Conservation (phyloP, 2,113 vertebrate genomes). For the Machaerirhynchus nigripectus region DNA sequence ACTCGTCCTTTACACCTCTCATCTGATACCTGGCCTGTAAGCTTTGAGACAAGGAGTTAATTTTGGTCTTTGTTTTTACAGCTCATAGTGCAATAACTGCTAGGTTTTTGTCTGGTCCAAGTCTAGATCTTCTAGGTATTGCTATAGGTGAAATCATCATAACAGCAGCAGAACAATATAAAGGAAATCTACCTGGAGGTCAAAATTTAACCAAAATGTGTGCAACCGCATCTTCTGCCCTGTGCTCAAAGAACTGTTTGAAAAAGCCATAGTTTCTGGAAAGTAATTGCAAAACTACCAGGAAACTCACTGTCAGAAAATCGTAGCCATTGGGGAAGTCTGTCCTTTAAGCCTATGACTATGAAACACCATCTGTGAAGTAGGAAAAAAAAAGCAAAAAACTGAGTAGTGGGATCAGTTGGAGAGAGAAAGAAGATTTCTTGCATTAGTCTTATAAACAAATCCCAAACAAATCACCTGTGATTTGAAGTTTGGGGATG, state of each 20-base stretch:
- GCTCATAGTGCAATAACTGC: background rate
- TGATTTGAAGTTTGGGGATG: background rate
- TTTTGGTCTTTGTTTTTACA: background rate
- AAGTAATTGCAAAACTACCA: background rate
- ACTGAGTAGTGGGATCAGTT: background rate
- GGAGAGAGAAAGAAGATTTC: background rate
- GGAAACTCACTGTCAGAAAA: background rate
- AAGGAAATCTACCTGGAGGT: background rate
- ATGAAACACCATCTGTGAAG: background rate
- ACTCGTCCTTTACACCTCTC: background rate
- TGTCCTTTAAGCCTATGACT: background rate
- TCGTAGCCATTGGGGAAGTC: background rate
- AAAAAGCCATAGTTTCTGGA: background rate
- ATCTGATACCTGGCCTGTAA: background rate
- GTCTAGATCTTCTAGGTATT: background rate
- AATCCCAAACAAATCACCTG: background rate
- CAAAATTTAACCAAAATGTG: background rate
- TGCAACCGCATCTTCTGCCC: background rate
- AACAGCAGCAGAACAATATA: background rate
- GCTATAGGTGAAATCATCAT: background rate
- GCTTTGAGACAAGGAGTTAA: background rate
- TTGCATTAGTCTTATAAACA: background rate
- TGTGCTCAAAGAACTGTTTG: background rate
- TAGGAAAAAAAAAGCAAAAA: accelerated
- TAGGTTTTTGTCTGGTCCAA: background rate